Conservation (phyloP, 2,888 invertebrate species). For the Seladonia tumulorum region DNA sequence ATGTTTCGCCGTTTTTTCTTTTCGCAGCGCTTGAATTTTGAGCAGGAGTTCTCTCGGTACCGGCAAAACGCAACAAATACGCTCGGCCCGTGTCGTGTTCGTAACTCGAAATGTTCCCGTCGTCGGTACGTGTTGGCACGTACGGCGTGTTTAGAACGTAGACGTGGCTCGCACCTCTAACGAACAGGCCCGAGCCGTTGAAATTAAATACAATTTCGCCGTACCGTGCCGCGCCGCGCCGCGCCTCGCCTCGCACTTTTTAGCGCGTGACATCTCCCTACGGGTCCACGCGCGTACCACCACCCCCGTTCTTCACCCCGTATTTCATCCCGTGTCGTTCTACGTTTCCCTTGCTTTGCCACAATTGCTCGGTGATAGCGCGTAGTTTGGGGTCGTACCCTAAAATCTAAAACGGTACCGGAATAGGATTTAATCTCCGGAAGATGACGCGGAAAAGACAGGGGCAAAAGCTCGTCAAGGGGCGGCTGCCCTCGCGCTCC, state of each 20-base stretch:
- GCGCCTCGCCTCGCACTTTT: slow-evolving; percentile 34
- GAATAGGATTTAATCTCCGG: slow-evolving; percentile 48
- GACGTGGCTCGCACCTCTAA: slow-evolving; percentile 70
- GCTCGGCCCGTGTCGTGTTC: slow-evolving; percentile 47
- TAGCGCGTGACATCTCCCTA: slow-evolving; percentile 46
- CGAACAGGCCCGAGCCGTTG: slow-evolving; percentile 51
- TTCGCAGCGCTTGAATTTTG: not conserved
- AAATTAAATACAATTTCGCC: slow-evolving; percentile 66
- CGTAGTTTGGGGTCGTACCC: not conserved
- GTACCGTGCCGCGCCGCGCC: not conserved
- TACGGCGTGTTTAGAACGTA: slow-evolving; percentile 73
- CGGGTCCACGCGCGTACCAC: not conserved
- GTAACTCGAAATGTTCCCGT: slow-evolving; percentile 63
- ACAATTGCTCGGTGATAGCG: not conserved
- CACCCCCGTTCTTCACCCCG: not conserved
- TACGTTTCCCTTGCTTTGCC: not conserved
- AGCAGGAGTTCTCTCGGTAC: slow-evolving; percentile 28
- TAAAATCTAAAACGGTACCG: not conserved
- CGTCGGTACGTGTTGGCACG: slow-evolving; percentile 72
- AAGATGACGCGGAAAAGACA: slow-evolving; percentile 20
- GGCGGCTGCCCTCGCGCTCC: not conserved
- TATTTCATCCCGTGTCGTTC: not conserved
- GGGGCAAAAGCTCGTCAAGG: not conserved
- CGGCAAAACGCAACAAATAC: slow-evolving; percentile 55
- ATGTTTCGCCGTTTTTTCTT: not conserved